phyloP scores from a whole-genome alignment of 2,797 vertebrate genomes.

The Lacerta viridis region DNA sequence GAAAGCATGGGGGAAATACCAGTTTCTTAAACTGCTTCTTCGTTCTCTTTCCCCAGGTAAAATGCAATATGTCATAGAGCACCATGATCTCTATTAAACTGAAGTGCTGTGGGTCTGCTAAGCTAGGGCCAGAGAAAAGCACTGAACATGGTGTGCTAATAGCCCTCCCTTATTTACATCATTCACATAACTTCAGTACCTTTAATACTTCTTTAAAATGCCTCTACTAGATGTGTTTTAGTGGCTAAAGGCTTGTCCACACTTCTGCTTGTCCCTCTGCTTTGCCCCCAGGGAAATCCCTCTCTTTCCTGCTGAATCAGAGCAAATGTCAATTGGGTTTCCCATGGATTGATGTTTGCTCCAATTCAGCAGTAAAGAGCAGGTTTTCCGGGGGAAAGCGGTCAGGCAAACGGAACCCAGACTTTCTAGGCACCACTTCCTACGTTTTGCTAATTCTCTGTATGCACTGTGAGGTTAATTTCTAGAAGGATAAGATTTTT shows the following conservation, averaged over 20 bases:
- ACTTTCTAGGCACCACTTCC: background rate
- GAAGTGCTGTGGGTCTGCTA: background rate
- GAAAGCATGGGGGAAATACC: background rate
- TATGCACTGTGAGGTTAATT: background rate
- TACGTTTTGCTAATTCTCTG: background rate
- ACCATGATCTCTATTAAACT: background rate
- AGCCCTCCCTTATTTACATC: background rate
- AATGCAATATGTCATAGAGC: too few species aligned
- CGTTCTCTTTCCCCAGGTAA: too few species aligned
- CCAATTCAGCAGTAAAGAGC: too few species aligned
- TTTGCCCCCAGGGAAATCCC: too few species aligned
- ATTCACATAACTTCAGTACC: background rate
- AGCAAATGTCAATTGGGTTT: too few species aligned
- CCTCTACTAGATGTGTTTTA: background rate
- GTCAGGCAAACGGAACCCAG: too few species aligned
- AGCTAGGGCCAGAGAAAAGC: background rate
- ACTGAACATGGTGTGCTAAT: background rate
- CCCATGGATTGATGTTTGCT: too few species aligned
- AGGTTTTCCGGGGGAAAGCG: too few species aligned
- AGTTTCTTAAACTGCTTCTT: too few species aligned
- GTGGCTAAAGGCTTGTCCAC: background rate
- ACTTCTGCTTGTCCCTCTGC: too few species aligned
- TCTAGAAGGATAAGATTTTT: constrained; percentile 31
- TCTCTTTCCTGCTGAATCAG: too few species aligned
- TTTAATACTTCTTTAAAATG: background rate